Evolutionary conservation across 2,113 vertebrate species (phyloP), one percentile per base, ranked within the genome.

Genomic region (Columbina picui): DNA sequence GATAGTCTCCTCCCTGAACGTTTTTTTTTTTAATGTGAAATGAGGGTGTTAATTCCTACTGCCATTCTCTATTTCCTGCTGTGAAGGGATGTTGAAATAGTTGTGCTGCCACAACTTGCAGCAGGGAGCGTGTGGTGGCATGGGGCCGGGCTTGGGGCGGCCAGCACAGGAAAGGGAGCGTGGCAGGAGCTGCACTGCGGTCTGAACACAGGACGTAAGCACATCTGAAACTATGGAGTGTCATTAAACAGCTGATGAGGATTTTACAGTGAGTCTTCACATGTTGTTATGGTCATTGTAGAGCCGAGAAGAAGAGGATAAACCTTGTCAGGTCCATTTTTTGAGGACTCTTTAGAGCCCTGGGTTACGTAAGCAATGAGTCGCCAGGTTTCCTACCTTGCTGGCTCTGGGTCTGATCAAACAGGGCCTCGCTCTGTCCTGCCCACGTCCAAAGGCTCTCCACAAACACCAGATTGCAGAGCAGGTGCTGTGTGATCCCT

Each of bases 31-130:
- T 1, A 4, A 19, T 61, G 22, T 76, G 59, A 73, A 91, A 57
- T 71, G 36, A 68, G 57, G 16, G 39, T 81, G 60, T 90, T 92
- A 70, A 84, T 96, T 90, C 60, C 60, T 93, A 39, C 68, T 93
- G 76, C 82, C 47, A n/a, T 67, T 77, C 86, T 90, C 14, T 5
- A 41, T 94, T 94, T 95, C 83, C 92, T 93, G 83, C 38, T 89
- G 64, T 92, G 63, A 86, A 60, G 74, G 59, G 60, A 56, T 97
- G 89, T 95, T 89, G 90, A 96, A 97, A 96, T 84, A 81, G 32
- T 47, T 78, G 64, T n/a, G 78, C 80, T 95, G 96, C 80, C 76
- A 34, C 60, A 78, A 29, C 93, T 92, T 93, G 96, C 73, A 94
- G 88, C 73, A 36, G 76, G 36, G 86, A 93, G 79, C 64, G 19